Evolutionary conservation across 2,113 vertebrate genomes (phyloP).

Genomic region (Oryzias melastigma): DNA sequence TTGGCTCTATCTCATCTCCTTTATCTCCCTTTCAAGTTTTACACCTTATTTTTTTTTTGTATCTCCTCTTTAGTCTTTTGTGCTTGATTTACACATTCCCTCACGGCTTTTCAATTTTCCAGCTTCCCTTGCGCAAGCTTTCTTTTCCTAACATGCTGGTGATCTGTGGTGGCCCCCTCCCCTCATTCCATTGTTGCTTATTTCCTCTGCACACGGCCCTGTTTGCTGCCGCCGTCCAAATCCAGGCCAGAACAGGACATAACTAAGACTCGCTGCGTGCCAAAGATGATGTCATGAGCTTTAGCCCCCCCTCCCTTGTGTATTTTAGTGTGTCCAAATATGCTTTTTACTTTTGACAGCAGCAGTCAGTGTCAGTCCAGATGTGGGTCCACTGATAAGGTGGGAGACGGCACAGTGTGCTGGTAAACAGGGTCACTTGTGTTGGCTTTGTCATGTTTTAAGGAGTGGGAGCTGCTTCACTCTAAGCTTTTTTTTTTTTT

Average conservation of each 20-base stretch:
- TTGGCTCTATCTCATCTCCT: neutral
- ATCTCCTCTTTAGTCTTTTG: conserved; percentile 1
- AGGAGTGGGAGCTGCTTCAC: conserved; percentile 12
- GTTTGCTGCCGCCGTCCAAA: conserved; percentile 57
- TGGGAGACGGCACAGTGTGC: conserved; percentile 3
- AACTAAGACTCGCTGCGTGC: conserved; percentile 50
- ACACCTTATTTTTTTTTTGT: neutral
- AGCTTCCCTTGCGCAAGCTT: conserved; percentile 23
- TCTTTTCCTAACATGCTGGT: conserved; percentile 36
- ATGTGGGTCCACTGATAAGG: conserved; percentile 41
- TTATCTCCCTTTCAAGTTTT: conserved; percentile 3
- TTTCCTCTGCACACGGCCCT: conserved; percentile 63
- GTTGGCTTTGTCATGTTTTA: conserved; percentile 37
- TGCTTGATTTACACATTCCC: conserved; percentile 3
- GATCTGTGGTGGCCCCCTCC: conserved; percentile 50
- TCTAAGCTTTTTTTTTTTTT: conserved; percentile 1
- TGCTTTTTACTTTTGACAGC: conserved; percentile 26
- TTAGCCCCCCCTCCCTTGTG: conserved; percentile 24
- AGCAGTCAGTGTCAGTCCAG: conserved; percentile 30
- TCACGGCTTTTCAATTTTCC: neutral
- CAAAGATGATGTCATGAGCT: conserved; percentile 73
- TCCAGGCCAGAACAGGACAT: conserved; percentile 70
- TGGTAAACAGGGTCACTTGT: conserved; percentile 34
- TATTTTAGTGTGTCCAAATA: conserved; percentile 13
- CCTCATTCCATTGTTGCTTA: conserved; percentile 59